Percentiles rank a stretch among this genome's conserved stretches.
phyloP scores from a whole-genome alignment of 1,140 invertebrate species.

The Medauroidea extradentata region DNA sequence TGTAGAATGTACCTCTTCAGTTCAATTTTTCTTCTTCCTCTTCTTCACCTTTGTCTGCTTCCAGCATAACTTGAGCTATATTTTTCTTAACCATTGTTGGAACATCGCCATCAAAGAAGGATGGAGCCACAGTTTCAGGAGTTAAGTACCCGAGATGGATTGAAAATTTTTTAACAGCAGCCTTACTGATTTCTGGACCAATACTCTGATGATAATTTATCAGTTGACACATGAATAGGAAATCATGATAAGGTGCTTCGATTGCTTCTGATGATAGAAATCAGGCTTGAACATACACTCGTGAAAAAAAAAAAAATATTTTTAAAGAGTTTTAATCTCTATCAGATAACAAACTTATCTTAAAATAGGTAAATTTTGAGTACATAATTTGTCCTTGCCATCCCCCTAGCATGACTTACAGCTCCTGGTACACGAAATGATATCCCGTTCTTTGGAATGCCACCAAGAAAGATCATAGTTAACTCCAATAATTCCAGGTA shows the following conservation, averaged over 20 bases:
- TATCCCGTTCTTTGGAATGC: conserved; percentile 22
- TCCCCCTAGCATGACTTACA: conserved; percentile 39
- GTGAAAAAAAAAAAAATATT: conserved; percentile 29
- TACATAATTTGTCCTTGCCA: conserved; percentile 39
- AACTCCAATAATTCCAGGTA: conserved; percentile 42
- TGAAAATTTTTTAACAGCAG: neutral
- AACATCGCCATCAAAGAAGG: neutral
- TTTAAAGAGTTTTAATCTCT: conserved; percentile 25
- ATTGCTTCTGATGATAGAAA: too few species aligned
- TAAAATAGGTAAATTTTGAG: conserved; percentile 38
- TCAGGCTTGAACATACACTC: conserved; percentile 27
- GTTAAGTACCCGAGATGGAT: too few species aligned
- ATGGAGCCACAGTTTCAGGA: too few species aligned
- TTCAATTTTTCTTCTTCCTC: neutral
- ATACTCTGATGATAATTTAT: too few species aligned
- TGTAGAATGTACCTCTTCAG: neutral
- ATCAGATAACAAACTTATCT: conserved; percentile 28
- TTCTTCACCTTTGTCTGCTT: neutral
- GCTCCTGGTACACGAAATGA: conserved; percentile 35
- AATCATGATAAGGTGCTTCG: too few species aligned
- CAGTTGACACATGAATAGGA: too few species aligned
- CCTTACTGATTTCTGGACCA: too few species aligned
- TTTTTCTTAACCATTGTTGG: neutral
- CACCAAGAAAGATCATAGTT: too few species aligned
- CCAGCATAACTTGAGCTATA: neutral